These are phyloP conservation scores for Lacerta agilis DNA, from an alignment of 2,797 vertebrate genomes.

Conservation along the genomic window DNA sequence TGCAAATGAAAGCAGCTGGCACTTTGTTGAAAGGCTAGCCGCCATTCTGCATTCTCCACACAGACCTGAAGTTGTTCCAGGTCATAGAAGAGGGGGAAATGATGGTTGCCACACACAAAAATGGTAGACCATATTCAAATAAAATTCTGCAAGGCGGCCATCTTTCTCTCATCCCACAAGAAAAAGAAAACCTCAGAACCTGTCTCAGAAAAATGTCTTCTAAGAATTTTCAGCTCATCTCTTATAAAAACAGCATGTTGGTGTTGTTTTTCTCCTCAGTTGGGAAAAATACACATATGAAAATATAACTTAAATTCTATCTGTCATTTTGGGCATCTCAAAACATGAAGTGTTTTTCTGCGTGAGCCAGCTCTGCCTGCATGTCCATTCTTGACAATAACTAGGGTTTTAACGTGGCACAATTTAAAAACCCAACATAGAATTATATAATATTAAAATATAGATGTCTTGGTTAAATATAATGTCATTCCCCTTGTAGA, in stretches of 20 bases:
- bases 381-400: background rate
- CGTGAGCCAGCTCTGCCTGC: background rate
- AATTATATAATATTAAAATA: constrained; percentile 38
- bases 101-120: no score
- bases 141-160: no score
- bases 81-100: no score
- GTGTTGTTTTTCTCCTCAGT: background rate
- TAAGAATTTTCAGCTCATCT: no score
- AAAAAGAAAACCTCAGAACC: no score
- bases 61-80: no score
- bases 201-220: no score
- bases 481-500: constrained; percentile 49
- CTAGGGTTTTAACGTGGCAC: constrained; percentile 42
- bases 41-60: no score
- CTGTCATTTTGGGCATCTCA: background rate
- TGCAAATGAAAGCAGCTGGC: no score
- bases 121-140: no score
- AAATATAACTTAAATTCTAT: constrained; percentile 58
- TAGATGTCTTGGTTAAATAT: constrained; percentile 67
- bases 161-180: no score
- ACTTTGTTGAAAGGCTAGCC: no score
- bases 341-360: background rate
- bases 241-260: background rate
- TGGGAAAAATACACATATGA: background rate
- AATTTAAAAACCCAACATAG: constrained; percentile 40